phyloP scores from a whole-genome alignment of 2,113 vertebrate genomes.

The Synchiropus splendidus region DNA sequence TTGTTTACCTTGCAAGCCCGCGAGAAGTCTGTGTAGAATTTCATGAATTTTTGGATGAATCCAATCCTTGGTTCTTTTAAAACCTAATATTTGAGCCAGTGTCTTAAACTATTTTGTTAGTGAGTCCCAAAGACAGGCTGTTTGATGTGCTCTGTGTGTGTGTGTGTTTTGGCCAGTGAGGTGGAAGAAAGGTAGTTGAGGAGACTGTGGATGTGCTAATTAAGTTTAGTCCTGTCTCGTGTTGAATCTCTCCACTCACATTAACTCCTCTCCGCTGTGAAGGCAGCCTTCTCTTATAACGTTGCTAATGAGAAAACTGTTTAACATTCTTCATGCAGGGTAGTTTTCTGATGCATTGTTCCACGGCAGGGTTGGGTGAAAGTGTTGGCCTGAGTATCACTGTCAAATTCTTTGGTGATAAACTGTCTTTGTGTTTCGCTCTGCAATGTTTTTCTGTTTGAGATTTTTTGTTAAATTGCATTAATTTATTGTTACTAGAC shows the following conservation, averaged over 20 bases:
- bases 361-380: constrained; percentile 43
- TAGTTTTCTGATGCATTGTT: constrained; percentile 64
- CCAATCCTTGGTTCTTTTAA: too few relatives aligned
- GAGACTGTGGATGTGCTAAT: constrained; percentile 59
- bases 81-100: too few relatives aligned
- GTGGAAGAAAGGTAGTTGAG: constrained; percentile 20
- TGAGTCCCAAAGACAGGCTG: too few relatives aligned
- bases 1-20: too few relatives aligned
- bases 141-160: constrained; percentile 20
- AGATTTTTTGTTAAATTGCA: too few relatives aligned
- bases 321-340: constrained; percentile 58
- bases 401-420: constrained; percentile 12
- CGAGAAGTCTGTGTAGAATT: too few relatives aligned
- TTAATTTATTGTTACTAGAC: too few relatives aligned
- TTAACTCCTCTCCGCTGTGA: constrained; percentile 53
- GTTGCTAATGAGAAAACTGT: constrained; percentile 60
- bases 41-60: too few relatives aligned
- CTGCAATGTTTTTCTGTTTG: constrained; percentile 1
- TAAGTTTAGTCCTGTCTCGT: constrained; percentile 47
- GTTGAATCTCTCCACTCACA: constrained; percentile 47
- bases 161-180: constrained; percentile 2
- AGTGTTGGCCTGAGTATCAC: neutral
- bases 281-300: constrained; percentile 52
- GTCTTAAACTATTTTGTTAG: too few relatives aligned
- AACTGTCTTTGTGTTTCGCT: constrained; percentile 8